phyloP scores from a whole-genome alignment of 2,113 vertebrate genomes.

The Trinectes maculatus region DNA sequence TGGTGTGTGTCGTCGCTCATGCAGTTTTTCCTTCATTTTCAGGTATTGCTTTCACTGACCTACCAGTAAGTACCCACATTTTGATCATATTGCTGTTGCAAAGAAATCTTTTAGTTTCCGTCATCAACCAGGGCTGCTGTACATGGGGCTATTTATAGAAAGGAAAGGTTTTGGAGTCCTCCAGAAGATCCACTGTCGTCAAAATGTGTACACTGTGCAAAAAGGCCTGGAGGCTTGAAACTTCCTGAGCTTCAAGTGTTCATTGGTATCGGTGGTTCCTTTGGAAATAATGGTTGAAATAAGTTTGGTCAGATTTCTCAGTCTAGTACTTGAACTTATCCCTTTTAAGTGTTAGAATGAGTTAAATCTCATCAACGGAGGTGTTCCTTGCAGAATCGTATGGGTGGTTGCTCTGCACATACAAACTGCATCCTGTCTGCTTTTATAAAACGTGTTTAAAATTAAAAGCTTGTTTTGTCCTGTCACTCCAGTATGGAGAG shows the following conservation, averaged over 20 bases:
- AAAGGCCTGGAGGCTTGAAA: slow-evolving; percentile 1
- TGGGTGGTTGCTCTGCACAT: no score
- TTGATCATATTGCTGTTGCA: background rate
- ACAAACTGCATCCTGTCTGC: no score
- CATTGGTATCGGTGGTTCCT: background rate
- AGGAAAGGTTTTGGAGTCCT: slow-evolving; percentile 4
- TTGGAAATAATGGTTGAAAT: background rate
- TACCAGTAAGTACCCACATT: slow-evolving; percentile 90
- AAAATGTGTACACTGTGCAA: slow-evolving; percentile 3
- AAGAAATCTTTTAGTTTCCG: background rate
- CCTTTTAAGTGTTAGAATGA: no score
- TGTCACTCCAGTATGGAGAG: no score
- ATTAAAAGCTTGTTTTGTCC: no score
- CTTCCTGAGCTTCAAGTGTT: background rate
- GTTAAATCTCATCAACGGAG: no score
- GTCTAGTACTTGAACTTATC: no score
- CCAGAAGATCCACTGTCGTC: background rate
- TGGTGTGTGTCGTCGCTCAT: no score
- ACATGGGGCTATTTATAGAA: slow-evolving; percentile 12
- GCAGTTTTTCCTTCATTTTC: slow-evolving; percentile 39
- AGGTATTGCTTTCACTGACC: slow-evolving; percentile 99
- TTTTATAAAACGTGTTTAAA: no score
- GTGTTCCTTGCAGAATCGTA: no score
- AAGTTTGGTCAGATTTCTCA: no score
- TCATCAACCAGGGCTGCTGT: slow-evolving; percentile 15